phyloP scores from a whole-genome alignment of 2,797 vertebrate genomes.

The Bothrops alternatus region DNA sequence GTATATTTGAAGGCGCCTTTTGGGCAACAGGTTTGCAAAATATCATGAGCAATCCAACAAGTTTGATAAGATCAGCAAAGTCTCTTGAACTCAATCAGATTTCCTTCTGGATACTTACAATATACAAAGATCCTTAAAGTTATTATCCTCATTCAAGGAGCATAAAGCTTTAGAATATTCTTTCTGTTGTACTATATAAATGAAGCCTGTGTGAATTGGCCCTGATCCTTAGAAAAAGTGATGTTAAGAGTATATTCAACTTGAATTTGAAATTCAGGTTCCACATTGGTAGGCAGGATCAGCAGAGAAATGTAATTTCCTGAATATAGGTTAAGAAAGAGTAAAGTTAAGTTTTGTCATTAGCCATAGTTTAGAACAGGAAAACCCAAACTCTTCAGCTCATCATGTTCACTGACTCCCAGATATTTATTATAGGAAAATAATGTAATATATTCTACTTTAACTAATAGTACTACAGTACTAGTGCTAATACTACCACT shows the following conservation, averaged over 20 bases:
- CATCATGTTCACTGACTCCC: not conserved
- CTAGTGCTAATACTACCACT: not conserved
- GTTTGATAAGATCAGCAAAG: not conserved
- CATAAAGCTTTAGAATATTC: not conserved
- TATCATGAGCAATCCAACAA: not conserved
- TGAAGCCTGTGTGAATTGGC: not conserved
- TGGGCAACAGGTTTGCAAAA: not conserved
- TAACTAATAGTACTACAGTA: not conserved
- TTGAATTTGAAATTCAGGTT: not conserved
- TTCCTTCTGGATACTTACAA: not conserved
- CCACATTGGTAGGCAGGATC: not conserved
- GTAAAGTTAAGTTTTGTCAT: not conserved
- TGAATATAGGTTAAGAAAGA: not conserved
- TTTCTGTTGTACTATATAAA: not conserved
- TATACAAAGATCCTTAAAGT: not conserved
- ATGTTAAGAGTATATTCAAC: not conserved
- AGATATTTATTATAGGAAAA: not conserved
- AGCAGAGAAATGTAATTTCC: not conserved
- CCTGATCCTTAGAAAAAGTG: not conserved
- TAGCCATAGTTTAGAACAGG: not conserved
- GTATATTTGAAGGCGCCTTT: not conserved
- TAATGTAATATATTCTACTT: not conserved
- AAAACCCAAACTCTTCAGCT: not conserved
- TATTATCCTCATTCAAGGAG: not conserved
- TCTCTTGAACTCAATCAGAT: not conserved